Evolutionary conservation across 2,797 vertebrate genomes (phyloP).

Genomic region (Dallia pectoralis): DNA sequence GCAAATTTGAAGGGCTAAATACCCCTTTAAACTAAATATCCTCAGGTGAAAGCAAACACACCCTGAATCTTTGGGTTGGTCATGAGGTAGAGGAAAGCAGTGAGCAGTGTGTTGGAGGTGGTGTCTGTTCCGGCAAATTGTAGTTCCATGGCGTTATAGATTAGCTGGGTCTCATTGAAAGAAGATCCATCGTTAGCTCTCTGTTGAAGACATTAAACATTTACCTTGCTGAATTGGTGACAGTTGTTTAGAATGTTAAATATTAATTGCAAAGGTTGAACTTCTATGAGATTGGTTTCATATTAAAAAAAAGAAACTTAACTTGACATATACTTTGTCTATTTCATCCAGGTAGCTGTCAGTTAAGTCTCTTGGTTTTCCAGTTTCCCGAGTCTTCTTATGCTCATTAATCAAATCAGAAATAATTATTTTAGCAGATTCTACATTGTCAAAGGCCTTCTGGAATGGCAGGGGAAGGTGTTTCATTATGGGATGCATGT

Average conservation of each 20-base stretch:
- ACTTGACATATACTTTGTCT: conserved; percentile 46
- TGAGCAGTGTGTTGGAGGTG: conserved; percentile 65
- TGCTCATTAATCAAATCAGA: conserved; percentile 39
- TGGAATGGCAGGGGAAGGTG: conserved; percentile 59
- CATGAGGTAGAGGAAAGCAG: conserved; percentile 66
- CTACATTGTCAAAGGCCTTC: conserved; percentile 49
- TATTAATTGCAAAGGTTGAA: too few relatives aligned
- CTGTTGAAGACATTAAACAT: conserved; percentile 22
- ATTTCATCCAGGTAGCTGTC: conserved; percentile 68
- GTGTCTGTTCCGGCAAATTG: conserved; percentile 75
- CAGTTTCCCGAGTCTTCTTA: conserved; percentile 52
- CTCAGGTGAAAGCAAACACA: conserved; percentile 23
- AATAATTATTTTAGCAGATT: conserved; percentile 26
- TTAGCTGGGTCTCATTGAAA: conserved; percentile 62
- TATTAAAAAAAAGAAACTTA: background rate
- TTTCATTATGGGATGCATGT: conserved; percentile 60
- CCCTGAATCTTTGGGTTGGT: conserved; percentile 68
- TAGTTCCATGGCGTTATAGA: conserved; percentile 42
- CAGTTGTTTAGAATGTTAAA: too few relatives aligned
- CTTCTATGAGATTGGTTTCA: background rate
- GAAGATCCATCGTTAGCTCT: conserved; percentile 38
- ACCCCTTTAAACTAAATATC: background rate
- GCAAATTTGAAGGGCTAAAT: background rate
- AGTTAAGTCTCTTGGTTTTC: conserved; percentile 59
- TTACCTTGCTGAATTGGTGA: too few relatives aligned